Evolutionary conservation across 2,888 invertebrate species (phyloP).

Genomic region (Philaethria dido): DNA sequence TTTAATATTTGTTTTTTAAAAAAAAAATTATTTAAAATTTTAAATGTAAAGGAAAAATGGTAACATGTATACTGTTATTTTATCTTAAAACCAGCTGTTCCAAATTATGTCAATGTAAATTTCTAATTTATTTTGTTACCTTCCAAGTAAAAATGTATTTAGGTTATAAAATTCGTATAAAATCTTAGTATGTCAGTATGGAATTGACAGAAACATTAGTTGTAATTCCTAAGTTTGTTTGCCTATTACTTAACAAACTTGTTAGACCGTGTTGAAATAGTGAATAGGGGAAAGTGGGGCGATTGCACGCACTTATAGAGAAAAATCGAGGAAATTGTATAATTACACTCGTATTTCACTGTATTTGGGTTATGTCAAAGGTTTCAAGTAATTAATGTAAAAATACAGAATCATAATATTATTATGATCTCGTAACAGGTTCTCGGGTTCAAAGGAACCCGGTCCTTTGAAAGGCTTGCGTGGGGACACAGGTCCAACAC

Average conservation of each 20-base stretch:
- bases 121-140: conserved; percentile 1
- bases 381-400: background rate
- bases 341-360: conserved; percentile 30
- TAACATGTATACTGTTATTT: too few relatives aligned
- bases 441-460: too few relatives aligned
- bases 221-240: conserved; percentile 43
- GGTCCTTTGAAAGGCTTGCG: too few relatives aligned
- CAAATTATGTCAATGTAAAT: too few relatives aligned
- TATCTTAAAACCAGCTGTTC: too few relatives aligned
- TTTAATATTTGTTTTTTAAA: too few relatives aligned
- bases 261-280: conserved; percentile 51
- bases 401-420: too few relatives aligned
- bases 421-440: too few relatives aligned
- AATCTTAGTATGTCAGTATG: conserved; percentile 29
- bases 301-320: conserved; percentile 45
- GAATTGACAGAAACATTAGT: conserved; percentile 39
- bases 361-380: background rate
- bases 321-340: conserved; percentile 50
- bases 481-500: too few relatives aligned
- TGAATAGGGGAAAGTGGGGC: conserved; percentile 52
- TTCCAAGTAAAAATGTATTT: background rate
- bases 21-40: too few relatives aligned
- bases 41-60: too few relatives aligned
- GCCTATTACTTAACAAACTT: conserved; percentile 50
- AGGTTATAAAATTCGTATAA: background rate